Conservation (phyloP, 2,797 vertebrate species). For the Chiroxiphia lanceolata region DNA sequence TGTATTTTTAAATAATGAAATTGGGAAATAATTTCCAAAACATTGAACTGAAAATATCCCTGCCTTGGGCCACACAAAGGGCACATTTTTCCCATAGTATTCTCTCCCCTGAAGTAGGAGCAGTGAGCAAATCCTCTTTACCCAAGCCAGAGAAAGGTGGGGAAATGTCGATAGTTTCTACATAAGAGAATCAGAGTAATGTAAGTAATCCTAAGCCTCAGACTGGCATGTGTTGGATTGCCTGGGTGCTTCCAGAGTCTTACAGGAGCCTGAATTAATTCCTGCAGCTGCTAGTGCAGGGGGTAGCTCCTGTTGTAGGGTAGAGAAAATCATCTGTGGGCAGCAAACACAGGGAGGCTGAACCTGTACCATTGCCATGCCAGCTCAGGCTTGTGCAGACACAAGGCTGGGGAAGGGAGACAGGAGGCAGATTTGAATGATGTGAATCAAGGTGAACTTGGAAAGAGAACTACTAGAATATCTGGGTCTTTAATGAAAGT, state of each 20-base stretch:
- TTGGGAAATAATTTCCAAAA: neutral
- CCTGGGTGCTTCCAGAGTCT: neutral
- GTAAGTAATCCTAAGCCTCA: neutral
- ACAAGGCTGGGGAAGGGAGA: neutral
- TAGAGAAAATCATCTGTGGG: neutral
- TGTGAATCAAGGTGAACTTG: neutral
- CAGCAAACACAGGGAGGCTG: neutral
- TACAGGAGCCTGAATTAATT: neutral
- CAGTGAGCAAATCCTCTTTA: neutral
- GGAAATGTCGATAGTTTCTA: neutral
- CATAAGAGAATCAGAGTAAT: neutral
- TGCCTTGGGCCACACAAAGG: neutral
- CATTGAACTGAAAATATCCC: neutral
- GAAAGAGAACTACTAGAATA: neutral
- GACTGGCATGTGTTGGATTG: neutral
- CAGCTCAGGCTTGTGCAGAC: neutral
- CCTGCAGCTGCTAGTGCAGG: neutral
- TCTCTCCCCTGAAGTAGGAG: neutral
- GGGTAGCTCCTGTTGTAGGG: neutral
- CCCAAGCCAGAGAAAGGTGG: neutral
- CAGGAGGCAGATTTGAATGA: neutral
- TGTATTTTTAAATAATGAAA: neutral
- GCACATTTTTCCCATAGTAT: neutral
- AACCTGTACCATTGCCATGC: neutral
- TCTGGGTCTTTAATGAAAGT: neutral